Base-by-base conservation (phyloP, 1,140 invertebrate genomes). In the Achatina immaculata region DNA sequence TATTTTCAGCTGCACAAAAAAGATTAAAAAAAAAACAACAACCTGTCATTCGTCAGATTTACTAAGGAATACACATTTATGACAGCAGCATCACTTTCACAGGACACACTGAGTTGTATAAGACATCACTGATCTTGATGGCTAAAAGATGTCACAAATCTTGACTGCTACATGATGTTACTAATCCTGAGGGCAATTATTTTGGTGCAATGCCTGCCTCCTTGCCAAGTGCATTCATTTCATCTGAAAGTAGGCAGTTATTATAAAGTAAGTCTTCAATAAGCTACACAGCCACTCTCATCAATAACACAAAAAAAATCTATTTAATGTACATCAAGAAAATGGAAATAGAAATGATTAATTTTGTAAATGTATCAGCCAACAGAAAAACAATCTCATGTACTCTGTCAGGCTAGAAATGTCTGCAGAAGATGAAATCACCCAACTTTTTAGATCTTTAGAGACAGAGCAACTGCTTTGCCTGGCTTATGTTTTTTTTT, bases 151-250 rank as follows among this genome's bases (percentile, higher is more conserved):
- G 9, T n/a, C 14, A 66, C 62, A 66, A 19, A 9, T 28, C 11
- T 9, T 66, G 19, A 19, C 19, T 31, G 7, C 19, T 16, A 19
- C 62, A 19, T n/a, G 14, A 66, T 28, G 9, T 9, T 28, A 19
- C 19, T 7, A 9, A 66, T 16, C 9, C 28, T 66, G 62, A 9
- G 9, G 31, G 7, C 9, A n/a, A 42, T 21, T 7, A 42, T 16
- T 71, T 71, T 71, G 65, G 38, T 14, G 21, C 38, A 71, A 71
- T n/a, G 21, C 68, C 68, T 28, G 68, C 68, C 40, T 71, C 68
- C 38, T 71, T 71, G 24, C 68, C 68, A 38, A 71, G 40, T 11
- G 40, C 11, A 71, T n/a, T 43, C 68, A 71, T 42, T 43, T 71
- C 68, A 3, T 38, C 68, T 71, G 68, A 34, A 66, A 65, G 19